Evolutionary conservation across 53 echinoderm and acorn worm species (phyloP).

Genomic region (Holothuria leucospilota): DNA sequence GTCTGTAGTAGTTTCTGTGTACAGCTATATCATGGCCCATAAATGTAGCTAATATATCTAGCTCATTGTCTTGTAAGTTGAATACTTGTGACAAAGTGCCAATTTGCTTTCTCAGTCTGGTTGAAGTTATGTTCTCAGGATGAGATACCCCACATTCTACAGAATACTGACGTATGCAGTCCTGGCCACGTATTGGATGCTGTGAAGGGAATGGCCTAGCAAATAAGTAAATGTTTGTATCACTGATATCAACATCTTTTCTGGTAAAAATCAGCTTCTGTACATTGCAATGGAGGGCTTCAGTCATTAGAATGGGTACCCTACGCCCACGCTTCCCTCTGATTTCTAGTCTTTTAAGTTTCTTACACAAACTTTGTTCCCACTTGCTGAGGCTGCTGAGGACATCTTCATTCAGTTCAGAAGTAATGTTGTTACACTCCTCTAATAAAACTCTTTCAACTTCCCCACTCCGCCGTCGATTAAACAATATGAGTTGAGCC

Average conservation of each 20-base stretch:
- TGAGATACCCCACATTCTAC: slow-evolving; percentile 29
- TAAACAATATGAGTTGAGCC: slow-evolving; percentile 54
- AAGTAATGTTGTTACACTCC: slow-evolving; percentile 30
- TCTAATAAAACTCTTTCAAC: slow-evolving; percentile 46
- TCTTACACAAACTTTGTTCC: slow-evolving; percentile 52
- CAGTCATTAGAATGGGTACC: slow-evolving; percentile 60
- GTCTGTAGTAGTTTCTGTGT: slow-evolving; percentile 61
- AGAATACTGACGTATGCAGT: slow-evolving; percentile 50
- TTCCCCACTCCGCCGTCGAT: slow-evolving; percentile 62
- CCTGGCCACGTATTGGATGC: slow-evolving; percentile 56
- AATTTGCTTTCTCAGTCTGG: slow-evolving; percentile 69
- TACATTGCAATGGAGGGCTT: neutral
- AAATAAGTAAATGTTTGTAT: slow-evolving; percentile 58
- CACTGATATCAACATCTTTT: slow-evolving; percentile 21
- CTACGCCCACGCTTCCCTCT: slow-evolving; percentile 67
- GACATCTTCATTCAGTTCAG: slow-evolving; percentile 34
- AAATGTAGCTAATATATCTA: slow-evolving; percentile 59
- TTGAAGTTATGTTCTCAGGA: slow-evolving; percentile 66
- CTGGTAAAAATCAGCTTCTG: slow-evolving; percentile 10
- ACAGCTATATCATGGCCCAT: slow-evolving; percentile 64
- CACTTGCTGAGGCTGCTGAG: slow-evolving; percentile 38
- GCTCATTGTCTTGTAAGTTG: slow-evolving; percentile 67
- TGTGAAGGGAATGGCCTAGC: slow-evolving; percentile 53
- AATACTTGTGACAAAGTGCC: slow-evolving; percentile 68
- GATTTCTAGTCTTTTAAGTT: slow-evolving; percentile 56